These are phyloP conservation scores for Pseudococcus jackbeardsleyi DNA, from an alignment of 2,888 invertebrate species.

Conservation along the genomic window DNA sequence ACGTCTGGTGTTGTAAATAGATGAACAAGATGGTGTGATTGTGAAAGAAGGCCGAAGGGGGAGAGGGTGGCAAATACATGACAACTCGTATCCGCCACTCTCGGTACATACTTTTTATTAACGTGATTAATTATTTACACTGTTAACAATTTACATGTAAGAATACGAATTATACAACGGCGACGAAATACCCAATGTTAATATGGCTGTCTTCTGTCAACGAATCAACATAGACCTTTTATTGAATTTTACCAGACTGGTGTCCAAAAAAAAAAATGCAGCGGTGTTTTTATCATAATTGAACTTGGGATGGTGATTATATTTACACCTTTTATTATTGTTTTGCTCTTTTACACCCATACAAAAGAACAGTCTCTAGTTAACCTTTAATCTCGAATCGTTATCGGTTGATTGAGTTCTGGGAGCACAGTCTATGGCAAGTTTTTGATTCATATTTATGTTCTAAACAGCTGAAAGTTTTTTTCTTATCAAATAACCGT, in stretches of 20 bases:
- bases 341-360: background rate
- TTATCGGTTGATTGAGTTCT: constrained; percentile 32
- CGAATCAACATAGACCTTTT: background rate
- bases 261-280: background rate
- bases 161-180: constrained; percentile 31
- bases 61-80: background rate
- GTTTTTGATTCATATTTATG: constrained; percentile 13
- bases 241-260: background rate
- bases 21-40: background rate
- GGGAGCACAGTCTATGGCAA: constrained; percentile 13
- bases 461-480: background rate
- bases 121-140: constrained; percentile 51
- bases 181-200: constrained; percentile 2
- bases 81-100: background rate
- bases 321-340: constrained; percentile 39
- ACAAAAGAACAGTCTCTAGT: constrained; percentile 58
- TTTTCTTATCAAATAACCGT: background rate
- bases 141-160: background rate
- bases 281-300: background rate
- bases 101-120: constrained; percentile 25
- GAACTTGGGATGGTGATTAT: background rate
- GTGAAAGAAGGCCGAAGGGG: background rate
- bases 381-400: constrained; percentile 55
- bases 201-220: background rate
- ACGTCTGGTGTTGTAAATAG: background rate